phyloP scores from a whole-genome alignment of 1,140 invertebrate species.

The Bursaphelenchus mucronatus region DNA sequence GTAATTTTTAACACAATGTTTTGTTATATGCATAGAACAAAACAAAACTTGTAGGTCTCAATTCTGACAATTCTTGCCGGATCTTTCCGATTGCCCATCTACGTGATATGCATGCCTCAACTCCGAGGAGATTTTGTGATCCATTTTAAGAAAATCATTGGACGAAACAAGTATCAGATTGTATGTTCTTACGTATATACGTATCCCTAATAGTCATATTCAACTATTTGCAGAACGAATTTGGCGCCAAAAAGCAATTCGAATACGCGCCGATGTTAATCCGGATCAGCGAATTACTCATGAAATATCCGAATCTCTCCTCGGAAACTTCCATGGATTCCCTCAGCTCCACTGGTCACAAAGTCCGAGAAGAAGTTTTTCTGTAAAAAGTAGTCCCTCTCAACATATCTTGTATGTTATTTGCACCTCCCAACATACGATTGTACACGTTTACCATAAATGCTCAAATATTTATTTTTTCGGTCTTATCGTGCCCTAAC shows the following conservation, averaged over 20 bases:
- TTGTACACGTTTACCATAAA: neutral
- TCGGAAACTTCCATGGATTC: slow-evolving; percentile 8
- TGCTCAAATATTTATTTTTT: slow-evolving; percentile 9
- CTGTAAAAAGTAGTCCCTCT: neutral
- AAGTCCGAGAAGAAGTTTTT: slow-evolving; percentile 1
- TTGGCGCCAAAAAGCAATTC: slow-evolving; percentile 4
- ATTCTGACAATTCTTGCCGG: slow-evolving; percentile 48
- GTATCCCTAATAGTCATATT: neutral
- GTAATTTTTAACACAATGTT: no score
- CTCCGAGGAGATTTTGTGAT: slow-evolving; percentile 32
- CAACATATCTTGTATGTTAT: no score
- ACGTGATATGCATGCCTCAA: slow-evolving; percentile 46
- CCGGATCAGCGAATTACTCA: slow-evolving; percentile 1
- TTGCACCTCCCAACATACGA: no score
- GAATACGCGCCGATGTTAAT: slow-evolving; percentile 12
- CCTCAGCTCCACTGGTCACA: neutral
- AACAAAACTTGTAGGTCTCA: slow-evolving; percentile 42
- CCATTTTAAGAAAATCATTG: slow-evolving; percentile 22
- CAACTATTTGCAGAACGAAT: slow-evolving; percentile 6
- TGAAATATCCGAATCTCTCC: slow-evolving; percentile 5
- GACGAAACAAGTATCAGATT: slow-evolving; percentile 7
- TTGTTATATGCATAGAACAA: neutral
- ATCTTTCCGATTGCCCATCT: slow-evolving; percentile 34
- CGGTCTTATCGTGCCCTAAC: neutral
- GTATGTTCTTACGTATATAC: neutral